Conservation (phyloP, 2,113 vertebrate genomes). For the Rhombomys opimus region DNA sequence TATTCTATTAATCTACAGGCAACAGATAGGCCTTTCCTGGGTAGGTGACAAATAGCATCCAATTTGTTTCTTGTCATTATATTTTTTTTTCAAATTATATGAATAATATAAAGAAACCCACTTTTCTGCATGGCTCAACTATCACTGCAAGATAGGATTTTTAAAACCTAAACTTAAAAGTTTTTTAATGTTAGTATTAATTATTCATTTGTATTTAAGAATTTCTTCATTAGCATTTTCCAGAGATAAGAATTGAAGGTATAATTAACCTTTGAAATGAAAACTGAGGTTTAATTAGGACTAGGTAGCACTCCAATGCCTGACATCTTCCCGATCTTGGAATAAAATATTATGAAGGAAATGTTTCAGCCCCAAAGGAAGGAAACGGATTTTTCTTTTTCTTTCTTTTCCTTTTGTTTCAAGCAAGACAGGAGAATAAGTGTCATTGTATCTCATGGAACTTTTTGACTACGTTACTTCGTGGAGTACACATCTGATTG, state of each 20-base stretch:
- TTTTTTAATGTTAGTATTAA: conserved; percentile 61
- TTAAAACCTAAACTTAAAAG: conserved; percentile 71
- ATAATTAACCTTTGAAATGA: conserved; percentile 80
- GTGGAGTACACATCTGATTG: rapidly evolving
- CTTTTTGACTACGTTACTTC: conserved; percentile 19
- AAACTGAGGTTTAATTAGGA: conserved; percentile 78
- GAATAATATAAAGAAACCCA: conserved; percentile 56
- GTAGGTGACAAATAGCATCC: background rate
- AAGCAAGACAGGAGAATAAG: background rate
- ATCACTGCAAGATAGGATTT: conserved; percentile 70
- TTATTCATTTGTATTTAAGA: conserved; percentile 84
- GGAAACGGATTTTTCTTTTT: background rate
- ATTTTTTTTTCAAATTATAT: background rate
- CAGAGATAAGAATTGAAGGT: conserved; percentile 68
- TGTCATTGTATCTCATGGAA: background rate
- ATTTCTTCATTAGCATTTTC: conserved; percentile 79
- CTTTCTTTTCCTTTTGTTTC: background rate
- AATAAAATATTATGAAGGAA: conserved; percentile 65
- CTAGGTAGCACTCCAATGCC: conserved; percentile 56
- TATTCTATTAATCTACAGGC: background rate
- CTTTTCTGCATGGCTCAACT: conserved; percentile 54
- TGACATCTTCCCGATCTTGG: conserved; percentile 74
- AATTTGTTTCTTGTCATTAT: background rate
- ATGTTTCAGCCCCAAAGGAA: conserved; percentile 8
- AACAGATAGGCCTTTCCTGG: background rate